Conservation (phyloP, 1,140 invertebrate genomes). For the Eufriesea mexicana region DNA sequence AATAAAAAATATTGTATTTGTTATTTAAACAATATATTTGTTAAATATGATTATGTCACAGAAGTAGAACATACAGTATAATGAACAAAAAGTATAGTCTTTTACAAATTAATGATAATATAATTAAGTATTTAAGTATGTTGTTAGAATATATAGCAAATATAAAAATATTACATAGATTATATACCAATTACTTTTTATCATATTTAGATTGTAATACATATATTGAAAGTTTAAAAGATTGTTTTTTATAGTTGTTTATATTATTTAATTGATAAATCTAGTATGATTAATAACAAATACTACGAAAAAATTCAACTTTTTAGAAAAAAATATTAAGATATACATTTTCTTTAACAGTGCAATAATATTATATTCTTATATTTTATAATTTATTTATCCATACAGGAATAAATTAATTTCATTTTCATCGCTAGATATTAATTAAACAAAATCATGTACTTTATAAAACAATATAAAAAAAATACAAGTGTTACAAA, state of each 20-base stretch:
- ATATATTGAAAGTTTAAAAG: slow-evolving; percentile 38
- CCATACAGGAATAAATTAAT: neutral
- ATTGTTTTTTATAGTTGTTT: slow-evolving; percentile 43
- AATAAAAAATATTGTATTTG: neutral
- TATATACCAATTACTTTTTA: slow-evolving; percentile 6
- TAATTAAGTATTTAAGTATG: slow-evolving; percentile 17
- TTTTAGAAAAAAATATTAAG: slow-evolving; percentile 1
- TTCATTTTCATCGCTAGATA: neutral
- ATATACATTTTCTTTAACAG: neutral
- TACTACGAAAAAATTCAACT: slow-evolving; percentile 2
- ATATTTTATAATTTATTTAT: slow-evolving; percentile 6
- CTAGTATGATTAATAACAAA: slow-evolving; percentile 32
- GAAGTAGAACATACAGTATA: slow-evolving; percentile 8
- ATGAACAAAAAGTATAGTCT: slow-evolving; percentile 36
- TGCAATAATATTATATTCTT: neutral
- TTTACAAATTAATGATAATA: slow-evolving; percentile 46
- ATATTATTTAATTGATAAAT: slow-evolving; percentile 13
- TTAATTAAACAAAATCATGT: neutral
- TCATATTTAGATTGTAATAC: slow-evolving; percentile 18
- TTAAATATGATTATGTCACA: slow-evolving; percentile 31
- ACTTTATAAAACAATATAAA: slow-evolving; percentile 1
- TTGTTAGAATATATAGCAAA: slow-evolving; percentile 32
- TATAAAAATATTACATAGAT: slow-evolving; percentile 27
- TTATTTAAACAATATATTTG: slow-evolving; percentile 37
- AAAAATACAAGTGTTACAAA: neutral